A percentile compares a stretch with the other conserved stretches of the same genome.
Conservation (phyloP, 2,113 vertebrate genomes). For the Spheniscus mendiculus region DNA sequence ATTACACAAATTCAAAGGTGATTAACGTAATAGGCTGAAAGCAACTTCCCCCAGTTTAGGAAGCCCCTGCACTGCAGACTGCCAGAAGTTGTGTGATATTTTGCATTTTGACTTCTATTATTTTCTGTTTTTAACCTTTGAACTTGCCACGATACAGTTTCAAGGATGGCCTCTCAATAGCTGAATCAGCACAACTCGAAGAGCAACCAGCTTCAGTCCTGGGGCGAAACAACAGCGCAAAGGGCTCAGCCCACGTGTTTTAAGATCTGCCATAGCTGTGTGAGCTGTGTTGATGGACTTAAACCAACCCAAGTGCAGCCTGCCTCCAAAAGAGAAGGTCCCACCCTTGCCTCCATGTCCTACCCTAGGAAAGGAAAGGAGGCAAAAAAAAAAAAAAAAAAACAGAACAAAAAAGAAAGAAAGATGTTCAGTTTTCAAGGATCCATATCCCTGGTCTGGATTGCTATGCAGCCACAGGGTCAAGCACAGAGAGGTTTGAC, state of each 20-base stretch:
- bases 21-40: background rate
- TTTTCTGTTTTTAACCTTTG: background rate
- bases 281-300: background rate
- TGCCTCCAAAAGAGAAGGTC: background rate
- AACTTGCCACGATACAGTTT: accelerated
- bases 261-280: background rate
- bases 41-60: background rate
- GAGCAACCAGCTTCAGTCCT: background rate
- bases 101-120: background rate
- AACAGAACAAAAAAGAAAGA: background rate
- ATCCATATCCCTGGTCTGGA: background rate
- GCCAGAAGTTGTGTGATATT: background rate
- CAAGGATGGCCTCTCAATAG: background rate
- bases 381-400: background rate
- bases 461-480: background rate
- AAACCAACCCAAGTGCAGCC: background rate
- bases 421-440: background rate
- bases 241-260: background rate
- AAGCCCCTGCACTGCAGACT: background rate
- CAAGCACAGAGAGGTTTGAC: background rate
- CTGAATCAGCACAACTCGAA: background rate
- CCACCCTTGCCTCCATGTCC: background rate
- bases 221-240: accelerated
- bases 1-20: background rate
- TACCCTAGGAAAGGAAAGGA: too few species aligned